phyloP scores from a whole-genome alignment of 2,888 invertebrate species.

The Aphidoletes aphidimyza region DNA sequence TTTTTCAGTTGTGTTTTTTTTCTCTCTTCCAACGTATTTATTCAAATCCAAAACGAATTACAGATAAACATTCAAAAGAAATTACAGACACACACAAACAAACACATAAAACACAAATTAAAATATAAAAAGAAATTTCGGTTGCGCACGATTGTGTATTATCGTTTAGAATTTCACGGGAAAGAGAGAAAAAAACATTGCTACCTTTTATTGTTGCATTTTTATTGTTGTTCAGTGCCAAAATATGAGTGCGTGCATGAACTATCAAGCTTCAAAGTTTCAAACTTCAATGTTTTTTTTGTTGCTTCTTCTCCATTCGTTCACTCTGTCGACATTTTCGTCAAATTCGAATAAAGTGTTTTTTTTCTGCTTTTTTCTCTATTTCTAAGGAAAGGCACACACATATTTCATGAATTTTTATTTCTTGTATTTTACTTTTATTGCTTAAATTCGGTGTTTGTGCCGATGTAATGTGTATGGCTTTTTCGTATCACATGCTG shows the following conservation, averaged over 20 bases:
- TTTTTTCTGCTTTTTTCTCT: not conserved
- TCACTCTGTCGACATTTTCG: not conserved
- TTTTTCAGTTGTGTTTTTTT: not conserved
- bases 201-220: not conserved
- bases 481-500: not conserved
- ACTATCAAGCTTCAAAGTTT: not conserved
- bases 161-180: too few relatives aligned
- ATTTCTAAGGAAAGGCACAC: not conserved
- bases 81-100: not conserved
- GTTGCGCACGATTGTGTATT: not conserved
- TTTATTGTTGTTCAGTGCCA: not conserved
- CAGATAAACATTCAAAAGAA: not conserved
- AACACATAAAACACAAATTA: not conserved
- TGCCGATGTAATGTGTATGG: too few relatives aligned
- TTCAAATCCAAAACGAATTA: constrained; percentile 2
- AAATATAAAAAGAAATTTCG: not conserved
- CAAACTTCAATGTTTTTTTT: not conserved
- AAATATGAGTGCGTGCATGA: not conserved
- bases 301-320: not conserved
- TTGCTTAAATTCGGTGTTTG: not conserved
- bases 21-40: not conserved
- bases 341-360: not conserved
- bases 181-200: not conserved
- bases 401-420: not conserved
- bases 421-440: not conserved